These are phyloP conservation scores for Formicarius rufipectus DNA, from an alignment of 2,113 vertebrate species.

Conservation along the genomic window DNA sequence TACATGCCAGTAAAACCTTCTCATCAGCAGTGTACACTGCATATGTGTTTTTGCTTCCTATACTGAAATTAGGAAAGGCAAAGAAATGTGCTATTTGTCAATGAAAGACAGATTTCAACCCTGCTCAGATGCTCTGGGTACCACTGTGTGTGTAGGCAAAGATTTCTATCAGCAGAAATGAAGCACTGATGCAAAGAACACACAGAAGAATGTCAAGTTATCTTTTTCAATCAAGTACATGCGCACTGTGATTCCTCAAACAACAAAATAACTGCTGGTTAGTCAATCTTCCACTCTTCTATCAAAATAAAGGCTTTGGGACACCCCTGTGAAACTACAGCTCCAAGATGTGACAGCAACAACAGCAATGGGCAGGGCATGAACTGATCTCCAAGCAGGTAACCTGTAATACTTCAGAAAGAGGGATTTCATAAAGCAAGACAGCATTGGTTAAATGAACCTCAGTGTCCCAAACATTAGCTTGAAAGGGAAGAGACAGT, in stretches of 20 bases:
- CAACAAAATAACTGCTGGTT: neutral
- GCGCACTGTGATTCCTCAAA: neutral
- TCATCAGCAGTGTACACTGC: rapidly evolving
- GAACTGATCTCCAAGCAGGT: neutral
- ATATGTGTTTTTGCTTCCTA: neutral
- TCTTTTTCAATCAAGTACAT: neutral
- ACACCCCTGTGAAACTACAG: neutral
- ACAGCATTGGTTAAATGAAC: neutral
- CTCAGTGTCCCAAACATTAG: neutral
- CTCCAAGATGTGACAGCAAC: neutral
- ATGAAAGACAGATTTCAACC: neutral
- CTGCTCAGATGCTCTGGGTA: neutral
- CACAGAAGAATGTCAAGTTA: neutral
- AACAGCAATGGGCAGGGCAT: neutral
- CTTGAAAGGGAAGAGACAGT: neutral
- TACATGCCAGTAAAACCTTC: rapidly evolving
- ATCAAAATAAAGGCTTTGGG: neutral
- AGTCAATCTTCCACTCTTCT: neutral
- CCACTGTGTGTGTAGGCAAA: neutral
- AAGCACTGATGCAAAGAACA: neutral
- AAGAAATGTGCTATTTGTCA: neutral
- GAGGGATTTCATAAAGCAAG: neutral
- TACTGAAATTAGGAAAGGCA: neutral
- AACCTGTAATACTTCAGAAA: neutral
- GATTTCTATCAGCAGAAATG: neutral